Percentiles rank a stretch among this genome's conserved stretches.
These are phyloP conservation scores for Neosilurus mollespiculum DNA, from an alignment of 2,797 vertebrate species.

Conservation along the genomic window DNA sequence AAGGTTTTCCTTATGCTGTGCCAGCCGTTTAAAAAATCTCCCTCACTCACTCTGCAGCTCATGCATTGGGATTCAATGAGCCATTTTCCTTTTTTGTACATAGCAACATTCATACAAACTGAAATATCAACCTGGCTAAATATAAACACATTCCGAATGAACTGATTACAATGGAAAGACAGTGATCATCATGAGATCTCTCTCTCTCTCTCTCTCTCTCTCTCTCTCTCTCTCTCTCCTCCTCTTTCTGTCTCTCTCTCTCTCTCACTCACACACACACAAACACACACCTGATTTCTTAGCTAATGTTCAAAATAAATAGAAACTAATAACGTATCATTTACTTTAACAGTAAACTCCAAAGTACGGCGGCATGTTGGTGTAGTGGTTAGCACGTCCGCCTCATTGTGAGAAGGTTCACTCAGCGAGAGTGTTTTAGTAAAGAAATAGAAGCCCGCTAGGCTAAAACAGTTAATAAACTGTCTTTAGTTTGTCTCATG, in stretches of 20 bases:
- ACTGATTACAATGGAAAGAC: neutral
- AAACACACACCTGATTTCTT: constrained; percentile 10
- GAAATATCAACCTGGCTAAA: constrained; percentile 35
- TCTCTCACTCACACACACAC: constrained; percentile 4
- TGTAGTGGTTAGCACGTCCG: too few relatives aligned
- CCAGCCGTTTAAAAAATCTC: constrained; percentile 7
- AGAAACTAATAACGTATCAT: too few relatives aligned
- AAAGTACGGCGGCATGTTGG: neutral
- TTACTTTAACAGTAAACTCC: neutral
- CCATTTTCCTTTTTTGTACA: constrained; percentile 40
- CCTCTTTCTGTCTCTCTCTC: too few relatives aligned
- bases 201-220: neutral
- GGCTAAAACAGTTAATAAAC: too few relatives aligned
- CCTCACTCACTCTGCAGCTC: neutral
- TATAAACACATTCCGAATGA: constrained; percentile 12
- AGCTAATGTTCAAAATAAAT: constrained; percentile 8
- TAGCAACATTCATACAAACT: constrained; percentile 29
- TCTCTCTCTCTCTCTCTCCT: too few relatives aligned
- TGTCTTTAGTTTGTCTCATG: too few relatives aligned
- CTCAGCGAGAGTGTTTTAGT: too few relatives aligned
- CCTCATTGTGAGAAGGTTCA: too few relatives aligned
- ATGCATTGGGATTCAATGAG: constrained; percentile 21
- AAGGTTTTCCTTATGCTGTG: neutral
- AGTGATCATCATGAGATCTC: neutral
- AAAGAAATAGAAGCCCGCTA: too few relatives aligned